phyloP scores from a whole-genome alignment of 2,888 invertebrate species.

The Epinotia bilunana region DNA sequence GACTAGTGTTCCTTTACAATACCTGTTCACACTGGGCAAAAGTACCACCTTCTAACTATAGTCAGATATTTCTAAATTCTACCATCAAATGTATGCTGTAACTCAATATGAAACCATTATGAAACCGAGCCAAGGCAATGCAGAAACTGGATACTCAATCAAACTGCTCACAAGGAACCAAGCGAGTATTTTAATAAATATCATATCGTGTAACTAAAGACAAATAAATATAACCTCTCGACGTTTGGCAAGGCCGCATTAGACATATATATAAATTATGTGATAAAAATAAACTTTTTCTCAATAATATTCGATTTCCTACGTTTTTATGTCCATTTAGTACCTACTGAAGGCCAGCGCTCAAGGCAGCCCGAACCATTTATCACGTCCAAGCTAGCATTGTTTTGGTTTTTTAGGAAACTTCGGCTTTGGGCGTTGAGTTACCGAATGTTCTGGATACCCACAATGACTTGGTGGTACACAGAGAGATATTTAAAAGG shows the following conservation, averaged over 20 bases:
- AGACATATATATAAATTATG: constrained; percentile 20
- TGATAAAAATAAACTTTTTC: constrained; percentile 39
- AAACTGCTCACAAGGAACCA: background rate
- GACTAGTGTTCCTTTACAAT: too few relatives aligned
- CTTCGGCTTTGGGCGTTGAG: constrained; percentile 1
- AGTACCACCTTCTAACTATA: background rate
- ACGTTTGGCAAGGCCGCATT: constrained; percentile 16
- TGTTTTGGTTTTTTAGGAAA: constrained; percentile 23
- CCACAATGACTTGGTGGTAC: background rate
- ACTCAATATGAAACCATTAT: constrained; percentile 10
- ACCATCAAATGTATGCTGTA: constrained; percentile 4
- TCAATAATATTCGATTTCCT: constrained; percentile 39
- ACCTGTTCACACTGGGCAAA: background rate
- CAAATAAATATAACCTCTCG: constrained; percentile 29
- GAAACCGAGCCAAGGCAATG: constrained; percentile 1
- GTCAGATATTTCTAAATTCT: background rate
- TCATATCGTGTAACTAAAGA: background rate
- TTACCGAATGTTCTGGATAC: constrained; percentile 4
- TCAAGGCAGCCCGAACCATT: constrained; percentile 31
- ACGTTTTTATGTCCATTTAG: constrained; percentile 34
- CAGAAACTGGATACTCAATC: constrained; percentile 12
- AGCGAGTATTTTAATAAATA: constrained; percentile 10
- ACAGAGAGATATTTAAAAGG: background rate
- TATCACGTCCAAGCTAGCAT: constrained; percentile 19
- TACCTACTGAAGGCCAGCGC: constrained; percentile 25